A percentile compares a stretch with the other conserved stretches of the same genome.
Evolutionary conservation across 2,888 invertebrate genomes (phyloP).

Genomic region (Cheiracanthium punctorium): DNA sequence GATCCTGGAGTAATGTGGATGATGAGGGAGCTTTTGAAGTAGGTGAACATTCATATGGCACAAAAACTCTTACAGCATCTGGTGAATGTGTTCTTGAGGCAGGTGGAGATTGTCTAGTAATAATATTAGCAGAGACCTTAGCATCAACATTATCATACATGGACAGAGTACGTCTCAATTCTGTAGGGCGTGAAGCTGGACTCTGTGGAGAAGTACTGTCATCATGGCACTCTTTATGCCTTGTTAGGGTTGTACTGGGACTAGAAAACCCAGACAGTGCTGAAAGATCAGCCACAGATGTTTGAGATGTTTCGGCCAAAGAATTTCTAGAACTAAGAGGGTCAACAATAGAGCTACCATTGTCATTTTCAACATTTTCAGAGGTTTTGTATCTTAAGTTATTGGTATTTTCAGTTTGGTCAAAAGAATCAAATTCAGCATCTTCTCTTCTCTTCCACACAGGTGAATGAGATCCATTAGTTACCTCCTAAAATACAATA

Average conservation of each 20-base stretch:
- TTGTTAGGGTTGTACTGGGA: slow-evolving; percentile 74
- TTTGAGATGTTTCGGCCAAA: slow-evolving; percentile 88
- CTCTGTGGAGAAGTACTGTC: slow-evolving; percentile 51
- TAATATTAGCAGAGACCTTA: slow-evolving; percentile 68
- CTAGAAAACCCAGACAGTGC: slow-evolving; percentile 79
- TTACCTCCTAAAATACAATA: slow-evolving; percentile 31
- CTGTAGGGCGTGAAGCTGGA: slow-evolving; percentile 49
- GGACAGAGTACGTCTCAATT: slow-evolving; percentile 71
- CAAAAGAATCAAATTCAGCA: slow-evolving; percentile 35
- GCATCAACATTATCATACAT: slow-evolving; percentile 72
- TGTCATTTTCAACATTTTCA: slow-evolving; percentile 80
- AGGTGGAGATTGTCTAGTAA: slow-evolving; percentile 79
- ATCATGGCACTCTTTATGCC: slow-evolving; percentile 68
- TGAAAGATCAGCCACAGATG: slow-evolving; percentile 88
- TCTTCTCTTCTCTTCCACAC: slow-evolving; percentile 62
- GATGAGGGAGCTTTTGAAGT: slow-evolving; percentile 62
- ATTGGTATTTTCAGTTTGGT: slow-evolving; percentile 42
- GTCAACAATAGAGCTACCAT: slow-evolving; percentile 72
- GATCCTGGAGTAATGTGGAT: slow-evolving; percentile 55
- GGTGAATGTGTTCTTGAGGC: slow-evolving; percentile 85
- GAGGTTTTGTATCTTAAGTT: slow-evolving; percentile 74
- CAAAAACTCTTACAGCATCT: slow-evolving; percentile 87
- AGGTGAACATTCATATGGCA: slow-evolving; percentile 80
- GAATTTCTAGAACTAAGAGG: slow-evolving; percentile 84
- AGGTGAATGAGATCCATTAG: slow-evolving; percentile 63